These are phyloP conservation scores for Lagodon rhomboides DNA, from an alignment of 2,797 vertebrate species.

Conservation along the genomic window DNA sequence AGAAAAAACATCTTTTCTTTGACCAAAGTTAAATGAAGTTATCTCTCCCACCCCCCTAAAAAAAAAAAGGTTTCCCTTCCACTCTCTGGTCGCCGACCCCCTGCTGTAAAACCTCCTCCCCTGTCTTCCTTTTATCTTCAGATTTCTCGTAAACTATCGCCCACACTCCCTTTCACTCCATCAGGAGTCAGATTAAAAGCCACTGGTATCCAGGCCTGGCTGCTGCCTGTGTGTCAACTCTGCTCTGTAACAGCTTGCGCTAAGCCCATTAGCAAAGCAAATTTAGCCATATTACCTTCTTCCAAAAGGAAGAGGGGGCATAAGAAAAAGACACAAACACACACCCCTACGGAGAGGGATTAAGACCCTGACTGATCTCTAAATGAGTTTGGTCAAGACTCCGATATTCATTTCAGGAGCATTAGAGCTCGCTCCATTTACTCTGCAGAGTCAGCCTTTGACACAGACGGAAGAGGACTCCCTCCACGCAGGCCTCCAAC, in stretches of 20 bases:
- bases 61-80: slow-evolving; percentile 25
- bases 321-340: slow-evolving; percentile 82
- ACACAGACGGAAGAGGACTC: slow-evolving; percentile 57
- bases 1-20: neutral
- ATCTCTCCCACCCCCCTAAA: slow-evolving; percentile 44
- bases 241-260: slow-evolving; percentile 87
- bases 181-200: slow-evolving; percentile 81
- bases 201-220: slow-evolving; percentile 63
- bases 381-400: slow-evolving; percentile 89
- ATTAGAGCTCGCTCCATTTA: slow-evolving; percentile 86
- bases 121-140: slow-evolving; percentile 79
- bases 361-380: slow-evolving; percentile 87
- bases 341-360: slow-evolving; percentile 78
- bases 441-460: slow-evolving; percentile 78
- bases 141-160: slow-evolving; percentile 71
- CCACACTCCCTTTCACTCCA: slow-evolving; percentile 72
- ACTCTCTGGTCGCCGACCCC: slow-evolving; percentile 52
- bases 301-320: slow-evolving; percentile 80
- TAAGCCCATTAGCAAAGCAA: slow-evolving; percentile 90
- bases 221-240: slow-evolving; percentile 70
- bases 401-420: slow-evolving; percentile 88
- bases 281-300: slow-evolving; percentile 87
- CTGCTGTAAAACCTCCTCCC: slow-evolving; percentile 62
- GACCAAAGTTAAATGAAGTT: slow-evolving; percentile 73
- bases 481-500: slow-evolving; percentile 43